These are phyloP conservation scores for Parnassius apollo DNA, from an alignment of 2,888 invertebrate genomes.

Conservation along the genomic window DNA sequence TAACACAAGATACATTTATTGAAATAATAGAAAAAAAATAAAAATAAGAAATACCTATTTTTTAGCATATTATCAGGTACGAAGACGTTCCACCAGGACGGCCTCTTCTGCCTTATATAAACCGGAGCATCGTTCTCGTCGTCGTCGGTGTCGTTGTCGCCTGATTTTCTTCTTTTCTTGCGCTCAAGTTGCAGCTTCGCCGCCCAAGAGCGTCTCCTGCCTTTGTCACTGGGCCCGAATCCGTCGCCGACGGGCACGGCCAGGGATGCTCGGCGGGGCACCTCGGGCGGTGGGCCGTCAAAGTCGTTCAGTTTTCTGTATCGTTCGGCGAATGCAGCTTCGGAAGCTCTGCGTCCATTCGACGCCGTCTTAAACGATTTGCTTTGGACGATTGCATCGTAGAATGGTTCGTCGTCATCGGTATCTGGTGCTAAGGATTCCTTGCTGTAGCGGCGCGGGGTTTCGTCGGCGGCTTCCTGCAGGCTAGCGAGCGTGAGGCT, in stretches of 20 bases:
- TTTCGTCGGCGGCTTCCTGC: slow-evolving; percentile 69
- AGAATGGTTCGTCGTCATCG: slow-evolving; percentile 68
- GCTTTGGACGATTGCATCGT: slow-evolving; percentile 49
- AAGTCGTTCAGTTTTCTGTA: slow-evolving; percentile 71
- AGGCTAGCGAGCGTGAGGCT: slow-evolving; percentile 72
- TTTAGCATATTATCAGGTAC: slow-evolving; percentile 88
- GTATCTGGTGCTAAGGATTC: slow-evolving; percentile 59
- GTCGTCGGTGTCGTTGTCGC: slow-evolving; percentile 68
- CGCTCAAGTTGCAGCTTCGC: slow-evolving; percentile 76
- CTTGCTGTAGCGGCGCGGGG: slow-evolving; percentile 67
- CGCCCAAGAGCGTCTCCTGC: slow-evolving; percentile 84
- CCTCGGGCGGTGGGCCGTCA: slow-evolving; percentile 65
- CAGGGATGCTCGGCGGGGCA: slow-evolving; percentile 70
- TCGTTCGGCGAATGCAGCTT: slow-evolving; percentile 70
- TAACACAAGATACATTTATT: slow-evolving; percentile 3
- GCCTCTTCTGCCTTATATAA: slow-evolving; percentile 85
- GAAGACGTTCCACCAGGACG: slow-evolving; percentile 95
- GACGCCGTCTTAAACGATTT: slow-evolving; percentile 50
- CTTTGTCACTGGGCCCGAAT: slow-evolving; percentile 69
- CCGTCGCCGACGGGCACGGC: slow-evolving; percentile 65
- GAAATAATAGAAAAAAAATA: slow-evolving; percentile 10
- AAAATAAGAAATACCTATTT: slow-evolving; percentile 78
- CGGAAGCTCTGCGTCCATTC: slow-evolving; percentile 73
- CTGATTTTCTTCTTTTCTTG: slow-evolving; percentile 80
- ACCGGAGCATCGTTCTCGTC: slow-evolving; percentile 66